Base-by-base conservation (phyloP, 1,140 invertebrate species). In the Tetramorium alpestre region DNA sequence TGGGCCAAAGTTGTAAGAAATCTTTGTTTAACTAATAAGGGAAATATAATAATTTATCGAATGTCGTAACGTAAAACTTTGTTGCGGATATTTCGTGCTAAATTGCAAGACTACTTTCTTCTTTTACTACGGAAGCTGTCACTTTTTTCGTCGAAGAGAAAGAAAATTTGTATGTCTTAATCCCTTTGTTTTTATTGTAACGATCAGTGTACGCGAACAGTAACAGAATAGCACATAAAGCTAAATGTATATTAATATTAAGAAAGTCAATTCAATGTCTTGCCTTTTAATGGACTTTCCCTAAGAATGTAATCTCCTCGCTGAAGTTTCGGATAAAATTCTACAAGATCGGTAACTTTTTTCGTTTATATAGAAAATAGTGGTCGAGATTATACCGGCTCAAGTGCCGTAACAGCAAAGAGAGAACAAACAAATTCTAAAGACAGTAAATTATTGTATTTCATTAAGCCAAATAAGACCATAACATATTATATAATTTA, bases 1-100 rank as follows among this genome's bases (percentile, higher is more conserved):
- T 94, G 92, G 93, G 90, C 89, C 92, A 94, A 93, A 94, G 90
- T 78, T 89, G 47, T 88, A 85, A 87, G 54, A 82, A 87, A 82
- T 87, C 62, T 89, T 90, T 84, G 60, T 89, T 72, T 73, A 51
- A 80, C 11, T 80, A 33, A 60, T 62, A n/a, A 84, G 44, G 22
- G 41, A 84, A 84, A 84, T 84, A 82, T 72, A 84, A 84, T 84
- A 73, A 84, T 84, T 84, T 84, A 73, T 84, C 44, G 13, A 69
- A 60, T 49, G 41, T 84, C 28, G 38, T 13, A 60, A 44, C 3
- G 10, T 47, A 33, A 78, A 64, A 41, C 22, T 54, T 54, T 22
- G 47, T n/a, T 80, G 7, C 25, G 51, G 4, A 47, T 33, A 47
- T 16, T 82, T 64, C 0, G 41, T 22, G 44, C n/a, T 84, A 51